A percentile compares a stretch with the other conserved stretches of the same genome.
Evolutionary conservation across 1,140 invertebrate genomes (phyloP).

Genomic region (Heliconius himera): DNA sequence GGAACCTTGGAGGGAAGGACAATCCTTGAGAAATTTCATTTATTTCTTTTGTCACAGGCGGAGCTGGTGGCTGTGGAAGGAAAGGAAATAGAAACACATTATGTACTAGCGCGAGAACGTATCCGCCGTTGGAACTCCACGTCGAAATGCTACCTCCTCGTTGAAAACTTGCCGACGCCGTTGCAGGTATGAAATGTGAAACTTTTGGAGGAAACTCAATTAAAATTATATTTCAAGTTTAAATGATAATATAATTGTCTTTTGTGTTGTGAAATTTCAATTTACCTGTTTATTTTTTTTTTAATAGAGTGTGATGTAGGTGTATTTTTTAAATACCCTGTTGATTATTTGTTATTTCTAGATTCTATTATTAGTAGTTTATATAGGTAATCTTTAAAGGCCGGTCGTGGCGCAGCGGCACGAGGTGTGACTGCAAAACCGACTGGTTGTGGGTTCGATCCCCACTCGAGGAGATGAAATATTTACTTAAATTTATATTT

Average conservation of each 20-base stretch:
- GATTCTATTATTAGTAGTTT: too few species aligned
- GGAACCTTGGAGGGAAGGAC: background rate
- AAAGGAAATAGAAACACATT: slow-evolving; percentile 86
- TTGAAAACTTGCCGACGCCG: slow-evolving; percentile 82
- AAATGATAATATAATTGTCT: background rate
- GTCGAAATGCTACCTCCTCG: slow-evolving; percentile 84
- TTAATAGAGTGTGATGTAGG: too few species aligned
- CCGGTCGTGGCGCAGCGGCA: too few species aligned
- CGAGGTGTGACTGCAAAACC: too few species aligned
- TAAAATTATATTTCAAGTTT: slow-evolving; percentile 15
- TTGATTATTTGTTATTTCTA: too few species aligned
- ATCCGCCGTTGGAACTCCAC: slow-evolving; percentile 85
- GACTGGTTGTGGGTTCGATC: too few species aligned
- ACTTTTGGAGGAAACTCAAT: slow-evolving; percentile 14
- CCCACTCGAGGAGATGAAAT: too few species aligned
- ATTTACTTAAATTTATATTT: too few species aligned
- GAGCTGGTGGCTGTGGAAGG: slow-evolving; percentile 85
- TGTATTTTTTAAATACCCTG: too few species aligned
- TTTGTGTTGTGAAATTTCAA: slow-evolving; percentile 9
- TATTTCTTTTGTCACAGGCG: slow-evolving; percentile 75
- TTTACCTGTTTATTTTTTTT: background rate
- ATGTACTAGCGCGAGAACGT: slow-evolving; percentile 84
- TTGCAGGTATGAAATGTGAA: slow-evolving; percentile 26
- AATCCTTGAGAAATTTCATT: background rate
- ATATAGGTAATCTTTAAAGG: too few species aligned